These are phyloP conservation scores for Eupsilia transversa DNA, from an alignment of 2,888 invertebrate genomes.

Conservation along the genomic window DNA sequence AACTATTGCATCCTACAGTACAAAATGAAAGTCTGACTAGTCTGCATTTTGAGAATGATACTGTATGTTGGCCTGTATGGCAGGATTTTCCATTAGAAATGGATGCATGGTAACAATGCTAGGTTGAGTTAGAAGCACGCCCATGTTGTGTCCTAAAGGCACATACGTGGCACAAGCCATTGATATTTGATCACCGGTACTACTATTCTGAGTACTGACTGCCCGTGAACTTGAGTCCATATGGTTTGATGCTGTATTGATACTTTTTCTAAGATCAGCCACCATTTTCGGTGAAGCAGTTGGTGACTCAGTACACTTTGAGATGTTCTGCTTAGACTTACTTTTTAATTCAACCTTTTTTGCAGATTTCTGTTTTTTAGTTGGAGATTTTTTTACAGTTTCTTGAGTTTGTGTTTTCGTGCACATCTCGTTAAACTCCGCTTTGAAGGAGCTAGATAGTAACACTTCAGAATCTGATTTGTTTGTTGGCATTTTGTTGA, in stretches of 20 bases:
- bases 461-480: constrained; percentile 15
- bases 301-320: not conserved
- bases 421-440: constrained; percentile 16
- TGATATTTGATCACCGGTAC: not conserved
- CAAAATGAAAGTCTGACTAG: not conserved
- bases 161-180: not conserved
- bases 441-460: constrained; percentile 27
- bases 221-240: not conserved
- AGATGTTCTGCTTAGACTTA: not conserved
- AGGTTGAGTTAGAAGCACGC: not conserved
- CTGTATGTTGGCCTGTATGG: not conserved
- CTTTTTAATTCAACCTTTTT: not conserved
- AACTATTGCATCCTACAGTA: not conserved
- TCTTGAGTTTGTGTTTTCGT: not conserved
- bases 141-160: constrained; percentile 14
- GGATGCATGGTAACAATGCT: not conserved
- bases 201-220: not conserved
- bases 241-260: not conserved
- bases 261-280: not conserved
- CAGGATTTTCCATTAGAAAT: not conserved
- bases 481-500: not conserved
- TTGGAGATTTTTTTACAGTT: not conserved
- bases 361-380: constrained; percentile 4
- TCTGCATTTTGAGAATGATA: not conserved
- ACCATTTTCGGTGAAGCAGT: not conserved